phyloP scores from a whole-genome alignment of 1,140 invertebrate species.

The Drosophila littoralis region DNA sequence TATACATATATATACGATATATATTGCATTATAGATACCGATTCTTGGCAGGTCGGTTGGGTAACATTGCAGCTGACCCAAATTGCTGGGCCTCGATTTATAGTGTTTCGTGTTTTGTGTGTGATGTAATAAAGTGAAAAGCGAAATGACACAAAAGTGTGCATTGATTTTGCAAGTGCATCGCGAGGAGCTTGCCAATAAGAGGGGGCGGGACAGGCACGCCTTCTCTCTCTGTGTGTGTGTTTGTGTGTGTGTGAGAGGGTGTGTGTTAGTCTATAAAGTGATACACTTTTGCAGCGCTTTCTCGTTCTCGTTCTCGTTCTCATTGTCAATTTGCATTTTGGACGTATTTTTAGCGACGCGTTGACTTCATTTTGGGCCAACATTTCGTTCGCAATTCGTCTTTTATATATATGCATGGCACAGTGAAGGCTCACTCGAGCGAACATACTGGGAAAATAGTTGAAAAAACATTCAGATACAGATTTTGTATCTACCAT shows the following conservation, averaged over 20 bases:
- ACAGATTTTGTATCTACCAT: no score
- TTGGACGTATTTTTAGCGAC: slow-evolving; percentile 62
- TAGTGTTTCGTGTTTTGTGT: slow-evolving; percentile 26
- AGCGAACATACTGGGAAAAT: neutral
- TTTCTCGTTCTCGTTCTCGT: slow-evolving; percentile 25
- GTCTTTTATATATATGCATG: slow-evolving; percentile 3
- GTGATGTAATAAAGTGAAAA: slow-evolving; percentile 76
- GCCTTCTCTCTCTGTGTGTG: neutral
- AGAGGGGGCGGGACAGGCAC: neutral
- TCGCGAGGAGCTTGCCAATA: slow-evolving; percentile 18
- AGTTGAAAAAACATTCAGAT: no score
- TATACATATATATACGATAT: slow-evolving; percentile 10
- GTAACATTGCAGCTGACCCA: slow-evolving; percentile 58
- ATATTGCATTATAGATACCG: slow-evolving; percentile 24
- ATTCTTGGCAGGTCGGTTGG: slow-evolving; percentile 57
- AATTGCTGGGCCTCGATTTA: slow-evolving; percentile 52
- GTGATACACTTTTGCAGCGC: slow-evolving; percentile 12
- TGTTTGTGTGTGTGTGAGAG: neutral
- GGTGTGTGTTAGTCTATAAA: slow-evolving; percentile 6
- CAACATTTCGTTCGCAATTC: slow-evolving; percentile 73
- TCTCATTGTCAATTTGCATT: slow-evolving; percentile 49
- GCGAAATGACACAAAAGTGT: slow-evolving; percentile 70
- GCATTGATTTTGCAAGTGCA: slow-evolving; percentile 63
- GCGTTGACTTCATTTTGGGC: slow-evolving; percentile 40
- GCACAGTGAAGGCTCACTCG: neutral